Base-by-base conservation (phyloP, 1,140 invertebrate species). In the Temnothorax curvispinosus region DNA sequence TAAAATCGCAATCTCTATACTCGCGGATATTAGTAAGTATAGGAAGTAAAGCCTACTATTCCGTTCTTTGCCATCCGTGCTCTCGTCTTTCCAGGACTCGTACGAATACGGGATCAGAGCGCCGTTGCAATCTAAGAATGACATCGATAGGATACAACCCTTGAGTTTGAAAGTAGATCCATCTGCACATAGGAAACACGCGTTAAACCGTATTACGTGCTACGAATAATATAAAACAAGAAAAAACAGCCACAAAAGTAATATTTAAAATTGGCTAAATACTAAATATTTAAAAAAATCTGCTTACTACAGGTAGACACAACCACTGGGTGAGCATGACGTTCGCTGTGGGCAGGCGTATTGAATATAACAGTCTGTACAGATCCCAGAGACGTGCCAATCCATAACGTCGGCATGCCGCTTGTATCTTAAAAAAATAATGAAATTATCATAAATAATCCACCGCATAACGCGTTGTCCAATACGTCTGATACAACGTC, bases 341-440 rank as follows among this genome's bases (percentile, higher is more conserved):
- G 96, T 91, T 98, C 97, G 92, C 97, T 97, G 85, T 97, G 95
- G 88, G 97, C 96, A 82, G 98, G 98, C 92, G 99, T 96, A 93
- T 97, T 98, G 91, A 99, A 97, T 94, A 98, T 97, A 94, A 99
- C 97, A 71, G 98, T 98, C 92, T 99, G 96, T 93, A 99, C 98
- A 65, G 99, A 99, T 90, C 99, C 99, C 91, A 98, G 96, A 95
- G 98, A 99, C 82, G 99, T 99, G 91, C 99, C 99, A 91, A 99
- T 97, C 99, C 99, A 99, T 89, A 99, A 95, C 90, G 98, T 99
- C 89, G 99, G 98, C 94, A 97, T 96, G 95, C 96, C 95, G 94
- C 96, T 95, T 95, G 97, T 97, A 96, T 99, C 98, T 99, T 50
- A 87, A 92, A 87, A 75, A 87, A 64, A 60, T 35, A 58, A 86